Conservation (phyloP, 1,140 invertebrate species). For the Hycleus cichorii region DNA sequence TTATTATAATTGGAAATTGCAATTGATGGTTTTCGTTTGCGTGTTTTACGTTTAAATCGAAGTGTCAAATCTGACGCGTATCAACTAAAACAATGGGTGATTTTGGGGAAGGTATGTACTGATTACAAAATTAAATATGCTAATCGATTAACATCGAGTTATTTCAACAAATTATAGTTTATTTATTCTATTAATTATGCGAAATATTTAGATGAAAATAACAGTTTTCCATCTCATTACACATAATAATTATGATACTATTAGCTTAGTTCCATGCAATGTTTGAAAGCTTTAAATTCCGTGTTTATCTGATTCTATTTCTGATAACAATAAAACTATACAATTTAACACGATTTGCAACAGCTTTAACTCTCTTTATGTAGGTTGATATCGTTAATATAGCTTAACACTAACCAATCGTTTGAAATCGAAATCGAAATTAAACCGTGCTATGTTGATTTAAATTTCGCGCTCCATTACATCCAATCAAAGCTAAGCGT, state of each 20-base stretch:
- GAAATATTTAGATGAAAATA: constrained; percentile 5
- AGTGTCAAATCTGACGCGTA: constrained; percentile 23
- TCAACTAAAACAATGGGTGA: constrained; percentile 28
- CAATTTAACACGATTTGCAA: constrained; percentile 13
- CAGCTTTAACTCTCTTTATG: constrained; percentile 9
- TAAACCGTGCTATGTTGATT: too few species aligned
- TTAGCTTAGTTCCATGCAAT: constrained; percentile 24
- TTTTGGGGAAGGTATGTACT: constrained; percentile 34
- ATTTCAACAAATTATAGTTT: background rate
- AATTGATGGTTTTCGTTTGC: constrained; percentile 5
- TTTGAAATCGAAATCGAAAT: too few species aligned
- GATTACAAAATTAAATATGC: background rate
- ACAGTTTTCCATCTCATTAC: constrained; percentile 3
- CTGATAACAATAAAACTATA: constrained; percentile 22
- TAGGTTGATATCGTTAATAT: background rate
- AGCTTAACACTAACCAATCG: too few species aligned
- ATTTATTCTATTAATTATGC: background rate
- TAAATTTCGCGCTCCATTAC: too few species aligned
- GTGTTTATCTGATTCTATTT: constrained; percentile 29
- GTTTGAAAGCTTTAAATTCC: constrained; percentile 21
- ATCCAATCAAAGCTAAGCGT: too few species aligned
- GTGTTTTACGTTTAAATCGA: constrained; percentile 21
- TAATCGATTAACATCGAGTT: background rate
- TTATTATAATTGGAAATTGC: too few species aligned
- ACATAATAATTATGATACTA: constrained; percentile 18